Evolutionary conservation across 1,140 invertebrate species (phyloP).

Genomic region (Onthophagus taurus): DNA sequence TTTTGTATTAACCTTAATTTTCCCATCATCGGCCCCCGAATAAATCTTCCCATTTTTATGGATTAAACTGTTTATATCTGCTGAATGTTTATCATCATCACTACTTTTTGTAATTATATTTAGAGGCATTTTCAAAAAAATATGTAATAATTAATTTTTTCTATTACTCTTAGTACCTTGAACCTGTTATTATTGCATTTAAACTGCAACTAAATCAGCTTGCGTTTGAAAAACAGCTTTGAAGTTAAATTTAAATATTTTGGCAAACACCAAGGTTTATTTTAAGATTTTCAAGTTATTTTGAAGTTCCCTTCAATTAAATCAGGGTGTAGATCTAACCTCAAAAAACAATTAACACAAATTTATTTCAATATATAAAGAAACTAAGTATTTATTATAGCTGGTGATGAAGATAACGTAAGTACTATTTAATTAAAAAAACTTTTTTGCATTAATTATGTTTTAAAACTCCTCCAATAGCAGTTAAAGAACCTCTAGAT

Average conservation of each 20-base stretch:
- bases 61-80: conserved; percentile 36
- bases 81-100: conserved; percentile 36
- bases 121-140: conserved; percentile 28
- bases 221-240: too few relatives aligned
- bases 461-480: conserved; percentile 73
- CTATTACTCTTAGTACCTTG: too few relatives aligned
- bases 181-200: too few relatives aligned
- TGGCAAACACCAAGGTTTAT: too few relatives aligned
- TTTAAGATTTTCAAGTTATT: too few relatives aligned
- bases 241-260: too few relatives aligned
- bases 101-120: conserved; percentile 25
- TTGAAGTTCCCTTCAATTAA: too few relatives aligned
- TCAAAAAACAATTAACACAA: too few relatives aligned
- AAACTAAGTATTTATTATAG: conserved; percentile 6
- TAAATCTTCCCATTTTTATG: conserved; percentile 37
- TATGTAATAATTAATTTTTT: too few relatives aligned
- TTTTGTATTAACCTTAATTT: conserved; percentile 37
- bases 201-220: too few relatives aligned
- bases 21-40: conserved; percentile 41
- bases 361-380: neutral
- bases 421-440: conserved; percentile 13
- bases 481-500: conserved; percentile 95
- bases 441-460: conserved; percentile 28
- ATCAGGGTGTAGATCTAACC: too few relatives aligned
- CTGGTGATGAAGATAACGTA: conserved; percentile 29